Base-by-base conservation (phyloP, 92 coral and sea anemone species). In the Phenganax subtilis region DNA sequence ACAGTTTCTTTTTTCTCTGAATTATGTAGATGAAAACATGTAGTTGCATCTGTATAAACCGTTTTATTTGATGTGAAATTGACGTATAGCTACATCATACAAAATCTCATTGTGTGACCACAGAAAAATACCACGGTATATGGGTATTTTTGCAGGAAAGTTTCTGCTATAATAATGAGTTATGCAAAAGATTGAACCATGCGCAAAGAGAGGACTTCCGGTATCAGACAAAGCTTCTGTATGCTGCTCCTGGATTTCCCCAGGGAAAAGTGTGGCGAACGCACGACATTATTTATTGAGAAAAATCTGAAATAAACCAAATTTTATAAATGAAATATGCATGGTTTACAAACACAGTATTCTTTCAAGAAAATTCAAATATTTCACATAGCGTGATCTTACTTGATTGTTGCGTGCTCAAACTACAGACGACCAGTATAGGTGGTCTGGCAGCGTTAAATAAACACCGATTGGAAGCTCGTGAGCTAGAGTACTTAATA, bases 381-480 rank as follows among this genome's bases (percentile, higher is more conserved):
- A 30, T 20, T 68, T 68, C 1, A 7, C 8, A 68, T 68, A 37
- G 73, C 30, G 54, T 68, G 73, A 12, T 68, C 15, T 68, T 68
- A 10, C 6, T 30, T 10, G 7, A 30, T 68, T 2, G 9, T 30
- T 68, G 73, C 53, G 54, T 68, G 73, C 73, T 68, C 10, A 30
- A 68, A 51, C 30, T 68, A 52, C 15, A 68, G 73, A 68, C 73
- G 73, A 30, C 54, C 73, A 68, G 54, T 68, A 37, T 37, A 68
- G 73, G 73, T 68, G 73, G 73, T 68, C 73, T 10, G 54, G 17
- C 47, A 37, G 47, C 47, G 73, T 17, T 68, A 37, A 68, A 28
- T 68, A 68, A 68, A 68, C 47, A 68, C 31, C 47, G 73, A 68
- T 68, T 68, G 15, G 16, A 68, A 30, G 70, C 73, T 12, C 47